Evolutionary conservation across 2,797 vertebrate genomes (phyloP).

Genomic region (Amniataba percoides): DNA sequence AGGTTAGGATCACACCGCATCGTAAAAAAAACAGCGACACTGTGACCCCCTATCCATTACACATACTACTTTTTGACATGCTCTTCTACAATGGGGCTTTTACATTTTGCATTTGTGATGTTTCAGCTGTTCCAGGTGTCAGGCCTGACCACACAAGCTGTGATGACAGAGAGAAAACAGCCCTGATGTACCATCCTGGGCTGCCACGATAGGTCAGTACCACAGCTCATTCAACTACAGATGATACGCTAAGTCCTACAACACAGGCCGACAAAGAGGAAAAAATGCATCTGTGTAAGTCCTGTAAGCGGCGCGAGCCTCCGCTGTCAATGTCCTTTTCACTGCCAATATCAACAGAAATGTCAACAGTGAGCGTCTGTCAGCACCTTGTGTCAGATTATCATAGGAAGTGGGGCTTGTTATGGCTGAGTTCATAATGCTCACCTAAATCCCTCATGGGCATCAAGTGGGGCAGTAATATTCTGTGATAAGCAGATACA

Average conservation of each 20-base stretch:
- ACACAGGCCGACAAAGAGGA: slow-evolving; percentile 63
- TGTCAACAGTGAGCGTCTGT: slow-evolving; percentile 78
- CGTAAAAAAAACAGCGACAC: slow-evolving; percentile 62
- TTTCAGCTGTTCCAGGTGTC: slow-evolving; percentile 75
- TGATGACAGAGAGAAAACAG: slow-evolving; percentile 58
- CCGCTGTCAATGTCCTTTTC: slow-evolving; percentile 64
- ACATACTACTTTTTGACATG: slow-evolving; percentile 69
- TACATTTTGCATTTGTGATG: slow-evolving; percentile 77
- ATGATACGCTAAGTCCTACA: slow-evolving; percentile 71
- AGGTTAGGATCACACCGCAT: slow-evolving; percentile 66
- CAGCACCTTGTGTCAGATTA: slow-evolving; percentile 78
- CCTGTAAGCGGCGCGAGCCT: slow-evolving; percentile 65
- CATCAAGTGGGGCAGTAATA: slow-evolving; percentile 62
- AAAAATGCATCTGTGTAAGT: slow-evolving; percentile 53
- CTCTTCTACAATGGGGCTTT: slow-evolving; percentile 69
- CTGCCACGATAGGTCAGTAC: slow-evolving; percentile 69
- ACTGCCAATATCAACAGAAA: slow-evolving; percentile 83
- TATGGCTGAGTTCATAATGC: slow-evolving; percentile 70
- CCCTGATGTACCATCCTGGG: slow-evolving; percentile 58
- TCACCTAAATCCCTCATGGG: slow-evolving; percentile 65
- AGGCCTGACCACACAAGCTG: slow-evolving; percentile 67
- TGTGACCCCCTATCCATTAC: slow-evolving; percentile 80
- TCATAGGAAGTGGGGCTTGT: slow-evolving; percentile 70
- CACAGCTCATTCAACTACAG: slow-evolving; percentile 65
- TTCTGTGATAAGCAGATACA: slow-evolving; percentile 65